A percentile compares a stretch with the other conserved stretches of the same genome.
These are phyloP conservation scores for Dromaius novaehollandiae DNA, from an alignment of 2,113 vertebrate genomes.

Conservation along the genomic window DNA sequence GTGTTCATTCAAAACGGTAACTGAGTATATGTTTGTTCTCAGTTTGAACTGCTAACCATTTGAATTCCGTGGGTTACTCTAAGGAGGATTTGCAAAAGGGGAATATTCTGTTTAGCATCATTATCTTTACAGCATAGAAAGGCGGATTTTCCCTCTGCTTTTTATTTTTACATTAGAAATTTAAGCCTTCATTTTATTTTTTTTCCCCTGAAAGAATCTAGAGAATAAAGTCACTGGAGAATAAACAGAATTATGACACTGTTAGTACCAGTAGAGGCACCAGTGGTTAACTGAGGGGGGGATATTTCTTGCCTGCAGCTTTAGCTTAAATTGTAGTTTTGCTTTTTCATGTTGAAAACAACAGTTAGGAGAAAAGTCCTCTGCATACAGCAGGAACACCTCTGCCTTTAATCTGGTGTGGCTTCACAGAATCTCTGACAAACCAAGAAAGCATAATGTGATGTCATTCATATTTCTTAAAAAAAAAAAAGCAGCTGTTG, in stretches of 20 bases:
- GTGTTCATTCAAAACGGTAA: neutral
- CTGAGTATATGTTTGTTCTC: neutral
- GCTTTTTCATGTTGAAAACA: neutral
- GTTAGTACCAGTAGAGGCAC: neutral
- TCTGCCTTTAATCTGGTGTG: neutral
- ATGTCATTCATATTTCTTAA: neutral
- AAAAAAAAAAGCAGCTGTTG: neutral
- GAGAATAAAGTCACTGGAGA: neutral
- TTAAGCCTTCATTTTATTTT: neutral
- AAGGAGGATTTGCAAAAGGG: neutral
- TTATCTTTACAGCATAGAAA: neutral
- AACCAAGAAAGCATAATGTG: neutral
- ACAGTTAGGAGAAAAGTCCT: neutral
- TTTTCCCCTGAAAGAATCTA: neutral
- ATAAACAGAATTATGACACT: neutral
- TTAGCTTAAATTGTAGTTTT: neutral
- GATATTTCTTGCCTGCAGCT: neutral
- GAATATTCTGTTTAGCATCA: neutral
- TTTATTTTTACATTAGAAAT: neutral
- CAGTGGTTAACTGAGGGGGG: neutral
- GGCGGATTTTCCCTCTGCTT: neutral
- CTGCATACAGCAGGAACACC: neutral
- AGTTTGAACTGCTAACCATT: neutral
- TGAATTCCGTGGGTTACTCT: neutral
- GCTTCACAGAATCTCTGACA: neutral